These are phyloP conservation scores for Eublepharis macularius DNA, from an alignment of 2,113 vertebrate species.

Conservation along the genomic window DNA sequence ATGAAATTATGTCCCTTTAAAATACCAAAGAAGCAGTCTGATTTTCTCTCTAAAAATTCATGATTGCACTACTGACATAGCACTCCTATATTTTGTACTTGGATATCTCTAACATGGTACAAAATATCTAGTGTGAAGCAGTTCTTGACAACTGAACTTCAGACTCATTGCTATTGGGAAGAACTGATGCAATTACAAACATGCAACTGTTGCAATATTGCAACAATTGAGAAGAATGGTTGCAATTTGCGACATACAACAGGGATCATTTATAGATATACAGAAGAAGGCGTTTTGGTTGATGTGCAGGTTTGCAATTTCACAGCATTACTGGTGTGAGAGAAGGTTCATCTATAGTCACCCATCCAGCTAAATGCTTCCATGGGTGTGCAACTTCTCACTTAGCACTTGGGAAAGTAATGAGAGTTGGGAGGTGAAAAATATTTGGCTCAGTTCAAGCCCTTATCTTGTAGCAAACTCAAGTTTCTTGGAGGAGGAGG, in stretches of 20 bases:
- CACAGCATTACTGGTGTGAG: neutral
- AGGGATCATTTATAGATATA: neutral
- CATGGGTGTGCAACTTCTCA: too few relatives aligned
- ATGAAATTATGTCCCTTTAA: neutral
- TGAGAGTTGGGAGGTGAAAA: too few relatives aligned
- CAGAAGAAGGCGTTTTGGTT: neutral
- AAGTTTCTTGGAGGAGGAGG: neutral
- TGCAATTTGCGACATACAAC: too few relatives aligned
- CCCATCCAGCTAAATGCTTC: too few relatives aligned
- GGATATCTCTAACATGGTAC: neutral
- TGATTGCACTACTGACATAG: neutral
- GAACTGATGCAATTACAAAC: neutral
- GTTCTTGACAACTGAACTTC: neutral
- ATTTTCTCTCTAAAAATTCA: neutral
- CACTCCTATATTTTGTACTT: neutral
- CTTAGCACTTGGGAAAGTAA: too few relatives aligned
- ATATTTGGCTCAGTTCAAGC: neutral
- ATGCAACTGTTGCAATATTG: too few relatives aligned
- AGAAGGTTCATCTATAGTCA: neutral
- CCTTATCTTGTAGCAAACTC: neutral
- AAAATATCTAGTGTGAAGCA: neutral
- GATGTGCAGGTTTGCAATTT: neutral
- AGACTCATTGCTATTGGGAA: neutral
- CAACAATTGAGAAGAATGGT: too few relatives aligned
- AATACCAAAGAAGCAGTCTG: neutral